These are phyloP conservation scores for Mamestra configurata DNA, from an alignment of 1,140 invertebrate species.

Conservation along the genomic window DNA sequence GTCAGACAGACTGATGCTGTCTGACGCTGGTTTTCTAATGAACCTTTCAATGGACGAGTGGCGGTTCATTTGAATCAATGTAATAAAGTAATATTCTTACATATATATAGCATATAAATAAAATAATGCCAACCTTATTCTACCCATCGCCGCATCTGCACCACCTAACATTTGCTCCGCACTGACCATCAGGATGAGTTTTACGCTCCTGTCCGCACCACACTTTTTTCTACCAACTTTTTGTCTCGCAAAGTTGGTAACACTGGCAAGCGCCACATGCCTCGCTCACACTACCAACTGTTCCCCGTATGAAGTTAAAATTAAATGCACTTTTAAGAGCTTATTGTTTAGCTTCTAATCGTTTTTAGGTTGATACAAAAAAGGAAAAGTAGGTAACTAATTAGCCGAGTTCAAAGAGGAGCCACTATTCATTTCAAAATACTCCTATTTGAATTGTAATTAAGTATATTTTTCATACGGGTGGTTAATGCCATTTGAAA, in stretches of 20 bases:
- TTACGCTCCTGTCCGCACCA: constrained; percentile 65
- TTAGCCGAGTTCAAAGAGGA: too few species aligned
- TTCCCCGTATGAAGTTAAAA: constrained; percentile 64
- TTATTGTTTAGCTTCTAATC: constrained; percentile 17
- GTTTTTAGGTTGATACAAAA: constrained; percentile 3
- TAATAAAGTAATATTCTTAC: too few species aligned
- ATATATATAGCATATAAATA: too few species aligned
- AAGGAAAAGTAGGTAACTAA: neutral
- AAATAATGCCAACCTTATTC: neutral
- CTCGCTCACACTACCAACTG: constrained; percentile 54
- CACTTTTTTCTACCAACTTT: constrained; percentile 68
- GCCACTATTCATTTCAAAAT: too few species aligned
- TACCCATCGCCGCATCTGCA: constrained; percentile 43
- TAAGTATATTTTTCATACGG: too few species aligned
- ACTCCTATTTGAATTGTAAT: too few species aligned
- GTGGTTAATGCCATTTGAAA: too few species aligned
- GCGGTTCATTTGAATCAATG: too few species aligned
- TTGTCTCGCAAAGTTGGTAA: constrained; percentile 75
- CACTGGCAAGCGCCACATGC: constrained; percentile 66
- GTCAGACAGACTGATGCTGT: too few species aligned
- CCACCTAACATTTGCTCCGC: neutral
- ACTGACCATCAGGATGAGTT: constrained; percentile 68
- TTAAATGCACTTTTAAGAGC: constrained; percentile 59
- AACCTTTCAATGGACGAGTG: too few species aligned
- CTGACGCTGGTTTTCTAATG: too few species aligned